These are phyloP conservation scores for Willisornis vidua DNA, from an alignment of 2,113 vertebrate species.

Conservation along the genomic window DNA sequence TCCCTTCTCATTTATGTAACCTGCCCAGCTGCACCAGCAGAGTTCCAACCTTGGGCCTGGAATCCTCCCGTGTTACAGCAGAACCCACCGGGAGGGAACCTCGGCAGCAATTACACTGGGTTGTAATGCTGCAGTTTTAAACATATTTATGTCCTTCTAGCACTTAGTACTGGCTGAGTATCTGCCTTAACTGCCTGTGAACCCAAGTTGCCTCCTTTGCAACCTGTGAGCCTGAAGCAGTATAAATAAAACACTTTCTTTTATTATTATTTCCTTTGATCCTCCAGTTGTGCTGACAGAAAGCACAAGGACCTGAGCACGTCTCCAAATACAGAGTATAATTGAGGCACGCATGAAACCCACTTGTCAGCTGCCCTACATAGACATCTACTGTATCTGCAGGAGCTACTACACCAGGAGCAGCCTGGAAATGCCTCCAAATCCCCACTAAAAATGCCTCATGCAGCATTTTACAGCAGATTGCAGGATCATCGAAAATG, in stretches of 20 bases:
- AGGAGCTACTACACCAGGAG: slow-evolving; percentile 12
- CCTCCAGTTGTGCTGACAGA: neutral
- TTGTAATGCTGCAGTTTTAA: accelerated
- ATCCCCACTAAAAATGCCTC: neutral
- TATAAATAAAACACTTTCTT: no score
- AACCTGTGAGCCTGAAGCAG: neutral
- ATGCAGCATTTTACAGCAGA: neutral
- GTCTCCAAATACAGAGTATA: neutral
- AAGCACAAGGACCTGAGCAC: neutral
- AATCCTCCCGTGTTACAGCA: neutral
- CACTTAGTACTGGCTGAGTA: accelerated
- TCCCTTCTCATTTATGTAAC: neutral
- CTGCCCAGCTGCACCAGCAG: neutral
- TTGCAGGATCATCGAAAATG: neutral
- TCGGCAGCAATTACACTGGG: accelerated
- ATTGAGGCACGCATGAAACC: neutral
- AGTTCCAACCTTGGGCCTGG: neutral
- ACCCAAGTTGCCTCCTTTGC: neutral
- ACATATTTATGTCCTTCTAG: accelerated
- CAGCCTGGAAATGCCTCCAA: neutral
- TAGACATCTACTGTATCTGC: slow-evolving; percentile 62
- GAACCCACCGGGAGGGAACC: neutral
- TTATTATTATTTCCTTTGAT: neutral
- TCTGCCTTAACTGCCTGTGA: neutral
- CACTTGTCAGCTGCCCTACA: slow-evolving; percentile 53